These are phyloP conservation scores for Drosophila ironensis DNA, from an alignment of 1,140 invertebrate species.

Conservation along the genomic window DNA sequence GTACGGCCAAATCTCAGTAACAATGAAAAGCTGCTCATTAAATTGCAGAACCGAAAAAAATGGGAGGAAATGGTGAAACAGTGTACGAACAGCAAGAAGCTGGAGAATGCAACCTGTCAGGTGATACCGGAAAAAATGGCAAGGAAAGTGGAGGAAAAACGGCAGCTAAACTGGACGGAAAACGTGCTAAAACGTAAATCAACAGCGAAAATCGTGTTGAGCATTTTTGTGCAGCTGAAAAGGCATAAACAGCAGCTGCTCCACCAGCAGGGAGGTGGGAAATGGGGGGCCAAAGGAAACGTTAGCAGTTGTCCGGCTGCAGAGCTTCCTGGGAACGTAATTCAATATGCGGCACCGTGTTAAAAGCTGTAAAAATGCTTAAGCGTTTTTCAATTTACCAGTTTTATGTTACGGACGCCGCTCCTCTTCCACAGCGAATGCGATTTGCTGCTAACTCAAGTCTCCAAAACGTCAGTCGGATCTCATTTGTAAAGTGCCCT, in stretches of 20 bases:
- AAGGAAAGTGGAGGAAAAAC: constrained; percentile 1
- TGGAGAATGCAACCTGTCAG: constrained; percentile 54
- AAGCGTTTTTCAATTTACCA: constrained; percentile 77
- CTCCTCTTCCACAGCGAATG: constrained; percentile 49
- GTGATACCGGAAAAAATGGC: constrained; percentile 27
- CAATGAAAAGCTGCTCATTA: constrained; percentile 64
- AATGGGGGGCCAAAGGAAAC: constrained; percentile 3
- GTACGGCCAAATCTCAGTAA: constrained; percentile 43
- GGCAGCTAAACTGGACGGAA: constrained; percentile 57
- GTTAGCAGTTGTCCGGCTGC: constrained; percentile 30
- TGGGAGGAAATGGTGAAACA: constrained; percentile 22
- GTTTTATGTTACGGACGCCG: constrained; percentile 62
- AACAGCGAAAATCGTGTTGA: constrained; percentile 77
- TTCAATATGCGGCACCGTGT: constrained; percentile 74
- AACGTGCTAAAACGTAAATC: constrained; percentile 80
- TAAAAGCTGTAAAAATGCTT: constrained; percentile 80
- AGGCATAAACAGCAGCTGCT: constrained; percentile 35
- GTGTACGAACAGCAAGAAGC: constrained; percentile 45
- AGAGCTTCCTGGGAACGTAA: constrained; percentile 41
- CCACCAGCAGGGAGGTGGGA: constrained; percentile 1
- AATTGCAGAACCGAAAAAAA: constrained; percentile 53
- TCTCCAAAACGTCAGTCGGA: constrained; percentile 54
- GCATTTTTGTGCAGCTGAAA: constrained; percentile 62
- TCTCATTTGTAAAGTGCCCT: constrained; percentile 59
- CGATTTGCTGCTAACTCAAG: constrained; percentile 70